Conservation (phyloP, 1,140 invertebrate species). For the Lepidostoma basale region DNA sequence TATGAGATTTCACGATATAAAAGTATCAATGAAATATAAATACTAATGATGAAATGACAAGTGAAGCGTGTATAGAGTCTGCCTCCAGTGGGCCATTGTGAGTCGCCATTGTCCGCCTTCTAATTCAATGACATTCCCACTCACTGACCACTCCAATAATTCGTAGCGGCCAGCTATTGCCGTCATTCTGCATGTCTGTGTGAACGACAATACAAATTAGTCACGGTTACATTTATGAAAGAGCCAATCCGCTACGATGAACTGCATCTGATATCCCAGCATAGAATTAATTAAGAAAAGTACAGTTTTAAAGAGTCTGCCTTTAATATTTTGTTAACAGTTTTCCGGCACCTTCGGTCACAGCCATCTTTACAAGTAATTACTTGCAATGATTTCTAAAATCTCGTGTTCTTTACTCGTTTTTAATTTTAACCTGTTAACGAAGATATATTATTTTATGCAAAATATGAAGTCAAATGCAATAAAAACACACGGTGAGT, state of each 20-base stretch:
- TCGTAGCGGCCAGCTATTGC: not conserved
- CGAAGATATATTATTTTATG: too few relatives aligned
- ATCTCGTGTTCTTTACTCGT: too few relatives aligned
- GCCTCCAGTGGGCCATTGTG: not conserved
- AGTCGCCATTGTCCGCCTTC: slow-evolving; percentile 11
- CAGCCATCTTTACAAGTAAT: too few relatives aligned
- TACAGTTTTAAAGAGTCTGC: too few relatives aligned
- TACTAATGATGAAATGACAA: not conserved
- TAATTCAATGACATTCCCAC: slow-evolving; percentile 26
- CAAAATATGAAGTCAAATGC: too few relatives aligned
- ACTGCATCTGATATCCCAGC: not conserved
- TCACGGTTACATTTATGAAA: not conserved
- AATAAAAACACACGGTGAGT: too few relatives aligned
- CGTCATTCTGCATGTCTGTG: not conserved
- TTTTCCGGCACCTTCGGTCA: slow-evolving; percentile 8
- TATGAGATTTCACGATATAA: too few relatives aligned
- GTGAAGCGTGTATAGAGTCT: not conserved
- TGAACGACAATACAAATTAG: not conserved
- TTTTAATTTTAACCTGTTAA: too few relatives aligned
- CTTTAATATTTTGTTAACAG: too few relatives aligned
- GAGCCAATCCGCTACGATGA: not conserved
- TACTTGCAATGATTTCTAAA: too few relatives aligned
- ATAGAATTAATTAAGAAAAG: slow-evolving; percentile 7
- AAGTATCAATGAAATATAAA: slow-evolving; percentile 7
- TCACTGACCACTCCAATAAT: slow-evolving; percentile 23